phyloP scores from a whole-genome alignment of 2,797 vertebrate species.

The Anguilla megastoma region DNA sequence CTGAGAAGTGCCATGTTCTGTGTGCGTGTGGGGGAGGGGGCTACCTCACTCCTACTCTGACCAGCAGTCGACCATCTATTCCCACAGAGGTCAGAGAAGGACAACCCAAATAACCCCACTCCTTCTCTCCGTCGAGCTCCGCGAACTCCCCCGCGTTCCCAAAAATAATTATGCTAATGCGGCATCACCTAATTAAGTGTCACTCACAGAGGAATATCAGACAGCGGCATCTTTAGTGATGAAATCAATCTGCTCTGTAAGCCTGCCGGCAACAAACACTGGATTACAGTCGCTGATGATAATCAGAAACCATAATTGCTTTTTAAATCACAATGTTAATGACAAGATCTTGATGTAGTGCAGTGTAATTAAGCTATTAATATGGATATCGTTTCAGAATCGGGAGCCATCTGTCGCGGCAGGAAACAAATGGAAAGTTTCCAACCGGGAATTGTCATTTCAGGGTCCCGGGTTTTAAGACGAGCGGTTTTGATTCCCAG shows the following conservation, averaged over 20 bases:
- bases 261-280: conserved; percentile 57
- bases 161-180: conserved; percentile 58
- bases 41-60: background rate
- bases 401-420: conserved; percentile 70
- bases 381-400: conserved; percentile 69
- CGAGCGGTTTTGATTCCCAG: background rate
- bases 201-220: conserved; percentile 63
- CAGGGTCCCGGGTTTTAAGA: conserved; percentile 55
- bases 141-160: background rate
- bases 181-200: conserved; percentile 63
- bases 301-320: conserved; percentile 76
- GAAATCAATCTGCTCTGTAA: conserved; percentile 63
- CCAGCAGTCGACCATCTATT: conserved; percentile 8
- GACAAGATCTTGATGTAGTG: conserved; percentile 73
- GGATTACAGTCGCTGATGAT: conserved; percentile 57
- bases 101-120: conserved; percentile 21
- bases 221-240: conserved; percentile 53
- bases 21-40: background rate
- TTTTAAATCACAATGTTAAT: conserved; percentile 76
- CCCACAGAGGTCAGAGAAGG: conserved; percentile 18
- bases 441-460: conserved; percentile 60
- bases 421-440: conserved; percentile 53
- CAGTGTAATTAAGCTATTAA: conserved; percentile 75
- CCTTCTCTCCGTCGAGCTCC: conserved; percentile 42
- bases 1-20: background rate